Evolutionary conservation across 2,113 vertebrate genomes (phyloP), one percentile per base, ranked within the genome.

Genomic region (Argyrosomus japonicus): DNA sequence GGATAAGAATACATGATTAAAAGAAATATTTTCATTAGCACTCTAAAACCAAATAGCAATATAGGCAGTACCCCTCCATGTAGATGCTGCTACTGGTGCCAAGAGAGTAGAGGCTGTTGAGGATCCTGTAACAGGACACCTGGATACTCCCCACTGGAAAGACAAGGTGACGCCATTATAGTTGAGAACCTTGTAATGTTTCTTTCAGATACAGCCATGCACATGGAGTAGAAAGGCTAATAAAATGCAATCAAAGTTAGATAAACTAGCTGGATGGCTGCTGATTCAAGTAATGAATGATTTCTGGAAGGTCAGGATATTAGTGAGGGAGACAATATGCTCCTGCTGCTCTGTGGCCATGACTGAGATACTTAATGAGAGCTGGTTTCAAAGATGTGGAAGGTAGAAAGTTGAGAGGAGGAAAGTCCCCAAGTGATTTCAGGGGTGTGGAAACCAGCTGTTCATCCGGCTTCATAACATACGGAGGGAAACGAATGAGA

Each of bases 101-200:
- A 82, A 99, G 94, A 81, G 96, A 93, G 84, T 98, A 97, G 48
- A 99, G 95, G 89, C 96, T 97, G 85, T 93, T 94, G 81, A 99
- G 90, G 85, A 99, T 98, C 92, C 95, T 96, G 65, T 98, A 99
- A 93, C 97, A 98, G 76, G 95, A 98, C 6, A 96, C 93, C 85
- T 97, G 97, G 69, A 98, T 95, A 84, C 95, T 95, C 67, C 97
- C 97, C 95, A 97, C 98, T 99, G 90, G 69, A 87, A 87, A 87
- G 50, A 94, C 21, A 85, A 83, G 50, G 58, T 48, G 21, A 57
- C 36, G 21, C 25, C 36, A 0, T 74, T 76, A 79, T 54, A 56
- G 19, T 3, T 53, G 25, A 77, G 29, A 75, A 50, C 10, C 51
- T 25, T 57, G 45, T 27, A 25, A 9, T 58, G 5, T 63, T 80